Base-by-base conservation (phyloP, 2,888 invertebrate species). In the Linyphia triangularis region DNA sequence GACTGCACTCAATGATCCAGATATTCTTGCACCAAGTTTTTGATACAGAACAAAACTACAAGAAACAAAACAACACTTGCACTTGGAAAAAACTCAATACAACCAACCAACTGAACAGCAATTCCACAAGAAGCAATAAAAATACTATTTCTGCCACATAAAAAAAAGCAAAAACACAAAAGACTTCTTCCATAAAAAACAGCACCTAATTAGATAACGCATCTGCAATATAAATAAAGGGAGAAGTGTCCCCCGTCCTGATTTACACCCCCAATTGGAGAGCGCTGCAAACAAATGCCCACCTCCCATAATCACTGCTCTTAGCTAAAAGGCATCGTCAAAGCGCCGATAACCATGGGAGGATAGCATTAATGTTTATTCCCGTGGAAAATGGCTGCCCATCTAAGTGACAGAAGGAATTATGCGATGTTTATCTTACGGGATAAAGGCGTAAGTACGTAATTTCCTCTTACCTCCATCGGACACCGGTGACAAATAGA, bases 371-470 rank as follows among this genome's bases (percentile, higher is more conserved):
- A 70, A 70, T 43, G 70, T 26, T 70, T 33, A 70, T 70, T 70
- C 43, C 70, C 70, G 43, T 16, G 37, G 24, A 24, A 43, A 43
- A 43, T 26, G 26, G 43, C 6, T 13, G 22, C 37, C 10, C 37
- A 19, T 26, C 43, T 24, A 24, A 59, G 19, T 73, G 73, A 57
- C 57, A 19, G 73, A 57, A 24, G 57, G 57, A 73, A 57, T 73
- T 30, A 73, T 57, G 57, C 10, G 57, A 73, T 73, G 73, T 57
- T 73, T 73, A 73, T 73, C 73, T 73, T 30, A 57, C 51, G 57
- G 73, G 57, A 9, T 30, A 73, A 51, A 57, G 19, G 30, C 57
- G 70, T 57, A 73, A 73, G 70, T 70, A 24, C 70, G 40, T 22
- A 26, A 63, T 63, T 63, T 28, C 26, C 63, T 10, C 22, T 57